Percentiles rank a stretch among this genome's conserved stretches.
Evolutionary conservation across 2,888 invertebrate genomes (phyloP).

Genomic region (Tetragonula carbonaria): DNA sequence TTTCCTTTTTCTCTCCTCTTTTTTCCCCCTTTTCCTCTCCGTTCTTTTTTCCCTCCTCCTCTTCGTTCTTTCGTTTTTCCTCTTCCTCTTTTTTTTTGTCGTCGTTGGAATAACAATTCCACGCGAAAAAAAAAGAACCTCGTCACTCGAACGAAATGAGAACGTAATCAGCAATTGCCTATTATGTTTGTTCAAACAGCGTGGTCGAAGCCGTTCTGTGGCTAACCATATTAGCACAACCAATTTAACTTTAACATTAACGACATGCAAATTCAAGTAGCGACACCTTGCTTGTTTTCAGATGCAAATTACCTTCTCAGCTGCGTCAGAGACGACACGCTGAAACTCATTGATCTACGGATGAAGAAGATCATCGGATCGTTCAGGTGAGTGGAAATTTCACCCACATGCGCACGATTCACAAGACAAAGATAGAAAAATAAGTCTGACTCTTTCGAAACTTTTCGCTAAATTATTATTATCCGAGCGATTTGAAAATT

Average conservation of each 20-base stretch:
- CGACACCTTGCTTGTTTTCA: conserved; percentile 84
- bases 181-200: conserved; percentile 44
- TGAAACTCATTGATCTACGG: conserved; percentile 96
- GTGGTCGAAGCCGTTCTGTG: conserved; percentile 28
- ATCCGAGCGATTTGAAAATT: no score
- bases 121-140: neutral
- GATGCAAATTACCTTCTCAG: conserved; percentile 95
- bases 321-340: conserved; percentile 97
- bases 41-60: no score
- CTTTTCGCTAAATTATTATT: neutral
- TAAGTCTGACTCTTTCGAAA: neutral
- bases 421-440: neutral
- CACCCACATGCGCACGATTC: neutral
- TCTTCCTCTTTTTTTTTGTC: neutral
- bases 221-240: conserved; percentile 42
- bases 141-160: conserved; percentile 36
- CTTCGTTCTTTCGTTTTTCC: no score
- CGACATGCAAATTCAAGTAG: conserved; percentile 50
- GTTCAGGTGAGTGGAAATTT: conserved; percentile 89
- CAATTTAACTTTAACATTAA: conserved; percentile 53
- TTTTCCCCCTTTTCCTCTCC: no score
- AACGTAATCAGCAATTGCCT: conserved; percentile 45
- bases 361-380: conserved; percentile 96
- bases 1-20: neutral
- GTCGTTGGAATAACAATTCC: conserved; percentile 23